A percentile compares a stretch with the other conserved stretches of the same genome.
Evolutionary conservation across 2,797 vertebrate species (phyloP).

Genomic region (Chromobotia macracanthus): DNA sequence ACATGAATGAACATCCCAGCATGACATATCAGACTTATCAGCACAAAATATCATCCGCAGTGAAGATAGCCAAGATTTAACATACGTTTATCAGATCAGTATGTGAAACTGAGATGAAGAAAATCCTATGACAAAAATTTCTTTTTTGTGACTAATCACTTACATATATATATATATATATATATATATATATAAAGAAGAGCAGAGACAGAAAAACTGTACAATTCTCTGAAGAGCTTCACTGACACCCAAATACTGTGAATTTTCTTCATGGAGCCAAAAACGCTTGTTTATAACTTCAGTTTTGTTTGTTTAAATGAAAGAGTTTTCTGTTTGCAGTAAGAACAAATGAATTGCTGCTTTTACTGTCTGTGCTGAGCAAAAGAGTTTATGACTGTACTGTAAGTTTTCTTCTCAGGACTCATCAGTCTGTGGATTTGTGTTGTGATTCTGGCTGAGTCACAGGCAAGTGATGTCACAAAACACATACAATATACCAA

Average conservation of each 20-base stretch:
- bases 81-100: neutral
- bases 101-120: neutral
- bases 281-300: too few species aligned
- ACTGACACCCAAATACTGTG: neutral
- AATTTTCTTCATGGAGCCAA: conserved; percentile 16
- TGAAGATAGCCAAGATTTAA: neutral
- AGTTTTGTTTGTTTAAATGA: too few species aligned
- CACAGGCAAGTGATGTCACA: too few species aligned
- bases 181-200: too few species aligned
- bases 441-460: neutral
- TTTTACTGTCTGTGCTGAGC: too few species aligned
- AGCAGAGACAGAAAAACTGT: neutral
- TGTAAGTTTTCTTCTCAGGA: conserved; percentile 17
- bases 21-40: neutral
- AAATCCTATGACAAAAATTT: neutral
- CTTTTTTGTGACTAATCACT: conserved; percentile 30
- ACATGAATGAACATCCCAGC: neutral
- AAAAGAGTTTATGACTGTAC: too few species aligned
- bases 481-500: fast-evolving
- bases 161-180: neutral
- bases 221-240: neutral
- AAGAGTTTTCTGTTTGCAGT: too few species aligned
- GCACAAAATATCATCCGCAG: neutral
- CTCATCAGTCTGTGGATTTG: neutral
- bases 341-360: too few species aligned